Percentiles rank a stretch among this genome's conserved stretches.
Evolutionary conservation across 2,113 vertebrate species (phyloP).

Genomic region (Eclectus roratus): DNA sequence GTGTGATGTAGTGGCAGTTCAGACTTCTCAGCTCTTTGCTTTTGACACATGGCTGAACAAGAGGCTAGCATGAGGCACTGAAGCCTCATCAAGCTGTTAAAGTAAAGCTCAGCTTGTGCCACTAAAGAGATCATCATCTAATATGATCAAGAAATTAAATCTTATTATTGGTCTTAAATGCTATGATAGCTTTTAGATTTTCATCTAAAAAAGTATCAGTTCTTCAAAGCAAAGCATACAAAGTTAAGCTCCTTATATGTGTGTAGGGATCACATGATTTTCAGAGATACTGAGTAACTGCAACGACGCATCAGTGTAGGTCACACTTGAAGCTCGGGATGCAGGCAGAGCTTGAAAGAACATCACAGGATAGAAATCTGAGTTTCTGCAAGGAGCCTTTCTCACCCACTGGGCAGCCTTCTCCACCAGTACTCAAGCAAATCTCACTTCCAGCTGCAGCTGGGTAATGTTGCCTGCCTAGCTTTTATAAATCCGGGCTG

Average conservation of each 20-base stretch:
- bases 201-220: not conserved
- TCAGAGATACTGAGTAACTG: not conserved
- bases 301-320: not conserved
- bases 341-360: not conserved
- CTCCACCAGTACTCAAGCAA: not conserved
- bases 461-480: not conserved
- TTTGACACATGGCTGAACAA: not conserved
- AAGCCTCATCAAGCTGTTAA: not conserved
- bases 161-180: not conserved
- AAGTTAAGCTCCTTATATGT: not conserved
- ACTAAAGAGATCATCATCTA: not conserved
- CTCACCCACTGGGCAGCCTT: not conserved
- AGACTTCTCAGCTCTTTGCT: not conserved
- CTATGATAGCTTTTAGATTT: not conserved
- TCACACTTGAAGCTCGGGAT: not conserved
- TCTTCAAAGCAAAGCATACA: not conserved
- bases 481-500: not conserved
- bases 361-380: not conserved
- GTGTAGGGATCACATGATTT: not conserved
- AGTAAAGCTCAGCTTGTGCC: not conserved
- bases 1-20: not conserved
- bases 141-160: not conserved
- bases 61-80: not conserved
- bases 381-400: not conserved
- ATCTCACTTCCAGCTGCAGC: not conserved